Evolutionary conservation across 2,113 vertebrate species (phyloP), one percentile per base, ranked within the genome.

Genomic region (Alligator sinensis): DNA sequence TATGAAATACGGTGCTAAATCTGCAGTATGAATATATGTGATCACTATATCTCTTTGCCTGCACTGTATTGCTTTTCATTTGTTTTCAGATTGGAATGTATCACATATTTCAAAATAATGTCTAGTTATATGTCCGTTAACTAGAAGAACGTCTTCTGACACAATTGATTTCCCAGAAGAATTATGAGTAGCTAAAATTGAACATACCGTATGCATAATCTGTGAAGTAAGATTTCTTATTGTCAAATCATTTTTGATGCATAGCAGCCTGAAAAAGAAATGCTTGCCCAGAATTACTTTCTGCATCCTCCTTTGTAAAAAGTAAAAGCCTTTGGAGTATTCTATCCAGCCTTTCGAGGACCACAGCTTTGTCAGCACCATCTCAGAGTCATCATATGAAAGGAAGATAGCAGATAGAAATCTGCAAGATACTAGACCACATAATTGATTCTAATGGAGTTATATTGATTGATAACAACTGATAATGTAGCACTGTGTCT

Each of bases 61-160:
- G 70, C 54, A 22, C 30, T 9, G 21, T 34, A 16, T 86, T 92
- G n/a, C 34, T 82, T 79, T 66, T 88, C 61, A 94, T 74, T 92
- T 82, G 66, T 6, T 84, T 95, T 77, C 30, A 22, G 76, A 72
- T 77, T 61, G 79, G 87, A 95, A 95, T 83, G 78, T 91, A 92
- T 93, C 64, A 91, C 88, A 70, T 86, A 74, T 95, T 97, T 96
- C 47, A 96, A 93, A 97, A 92, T 4, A 12, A 94, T 85, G 74
- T 64, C 72, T 21, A 77, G 64, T 88, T 96, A 57, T 82, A 68
- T 80, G 92, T 63, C 80, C 7, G 28, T 95, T 96, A 97, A 77
- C 66, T 88, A 91, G 74, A 95, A 77, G 80, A 96, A 95, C 1
- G 3, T 66, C 95, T 96, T 72, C 80, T 97, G 93, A 83, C 92